These are phyloP conservation scores for Chionis minor DNA, from an alignment of 2,113 vertebrate species.

Conservation along the genomic window DNA sequence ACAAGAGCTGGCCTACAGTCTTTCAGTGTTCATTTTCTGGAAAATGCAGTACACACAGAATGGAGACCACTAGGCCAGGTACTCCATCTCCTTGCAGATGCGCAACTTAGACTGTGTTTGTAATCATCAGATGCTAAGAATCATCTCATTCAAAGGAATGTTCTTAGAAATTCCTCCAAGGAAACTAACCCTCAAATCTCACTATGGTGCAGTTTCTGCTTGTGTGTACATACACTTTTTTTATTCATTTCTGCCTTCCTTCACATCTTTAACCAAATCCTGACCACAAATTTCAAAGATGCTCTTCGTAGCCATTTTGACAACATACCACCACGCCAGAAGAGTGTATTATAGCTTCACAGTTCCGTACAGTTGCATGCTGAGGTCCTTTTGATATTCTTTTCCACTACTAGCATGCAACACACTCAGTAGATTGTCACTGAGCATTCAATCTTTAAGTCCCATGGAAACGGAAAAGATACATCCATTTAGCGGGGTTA, in stretches of 20 bases:
- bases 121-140: neutral
- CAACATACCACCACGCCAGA: neutral
- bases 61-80: neutral
- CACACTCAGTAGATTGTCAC: neutral
- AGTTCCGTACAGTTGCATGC: neutral
- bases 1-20: neutral
- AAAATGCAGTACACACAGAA: neutral
- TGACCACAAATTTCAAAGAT: neutral
- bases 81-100: neutral
- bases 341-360: neutral
- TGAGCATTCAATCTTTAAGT: neutral
- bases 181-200: neutral
- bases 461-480: neutral
- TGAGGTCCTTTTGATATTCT: neutral
- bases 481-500: neutral
- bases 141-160: neutral
- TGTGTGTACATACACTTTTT: neutral
- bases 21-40: neutral
- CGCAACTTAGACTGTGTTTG: neutral
- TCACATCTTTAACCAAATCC: neutral
- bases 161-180: neutral
- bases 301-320: neutral
- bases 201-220: neutral
- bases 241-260: neutral
- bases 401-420: neutral